Evolutionary conservation across 92 coral and sea anemone species (phyloP).

Genomic region (Porites rus): DNA sequence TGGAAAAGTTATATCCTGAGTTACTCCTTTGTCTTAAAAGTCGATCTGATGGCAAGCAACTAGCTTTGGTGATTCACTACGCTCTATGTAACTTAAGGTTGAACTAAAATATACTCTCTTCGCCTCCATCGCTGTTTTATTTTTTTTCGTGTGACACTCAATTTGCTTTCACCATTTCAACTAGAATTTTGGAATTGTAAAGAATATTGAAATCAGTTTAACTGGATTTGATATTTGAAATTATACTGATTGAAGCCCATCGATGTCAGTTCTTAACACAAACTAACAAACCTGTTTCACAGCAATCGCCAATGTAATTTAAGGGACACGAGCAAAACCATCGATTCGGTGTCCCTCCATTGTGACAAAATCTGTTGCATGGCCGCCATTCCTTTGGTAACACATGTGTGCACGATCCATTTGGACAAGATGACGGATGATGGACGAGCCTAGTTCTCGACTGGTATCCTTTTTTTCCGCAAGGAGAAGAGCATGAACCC

Average conservation of each 20-base stretch:
- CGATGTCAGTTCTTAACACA: background rate
- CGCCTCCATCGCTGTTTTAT: too few relatives aligned
- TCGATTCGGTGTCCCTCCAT: conserved; percentile 50
- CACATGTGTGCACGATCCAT: background rate
- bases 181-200: background rate
- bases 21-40: too few relatives aligned
- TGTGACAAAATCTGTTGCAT: conserved; percentile 50
- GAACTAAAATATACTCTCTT: too few relatives aligned
- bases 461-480: conserved; percentile 35
- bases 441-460: conserved; percentile 21
- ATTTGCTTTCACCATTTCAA: background rate
- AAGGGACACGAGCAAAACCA: conserved; percentile 50
- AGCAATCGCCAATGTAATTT: conserved; percentile 54
- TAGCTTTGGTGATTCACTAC: too few relatives aligned
- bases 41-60: too few relatives aligned
- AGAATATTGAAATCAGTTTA: background rate
- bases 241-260: background rate
- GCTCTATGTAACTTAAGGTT: too few relatives aligned
- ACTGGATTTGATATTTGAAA: too few relatives aligned
- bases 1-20: too few relatives aligned
- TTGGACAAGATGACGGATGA: conserved; percentile 18
- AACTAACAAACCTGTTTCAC: conserved; percentile 34
- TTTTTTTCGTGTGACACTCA: too few relatives aligned
- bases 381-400: conserved; percentile 23
- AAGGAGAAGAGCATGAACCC: conserved; percentile 32